Conservation (phyloP, 1,140 invertebrate species). For the Apis florea region DNA sequence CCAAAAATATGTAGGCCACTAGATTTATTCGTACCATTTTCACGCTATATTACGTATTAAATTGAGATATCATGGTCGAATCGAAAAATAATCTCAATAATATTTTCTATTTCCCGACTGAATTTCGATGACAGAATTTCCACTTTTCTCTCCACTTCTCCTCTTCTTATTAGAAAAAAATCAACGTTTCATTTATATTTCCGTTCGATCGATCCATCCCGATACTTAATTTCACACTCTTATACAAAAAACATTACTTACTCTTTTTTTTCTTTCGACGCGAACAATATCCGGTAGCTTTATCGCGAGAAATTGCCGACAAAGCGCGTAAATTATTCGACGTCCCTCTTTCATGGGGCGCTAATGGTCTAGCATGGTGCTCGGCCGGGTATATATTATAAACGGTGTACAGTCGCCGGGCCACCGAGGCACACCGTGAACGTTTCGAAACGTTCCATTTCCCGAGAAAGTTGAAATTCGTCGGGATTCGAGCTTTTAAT, state of each 20-base stretch:
- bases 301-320: neutral
- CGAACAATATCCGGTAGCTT: neutral
- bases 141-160: no score
- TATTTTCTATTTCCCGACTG: no score
- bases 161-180: no score
- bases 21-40: no score
- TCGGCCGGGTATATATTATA: conserved; percentile 6
- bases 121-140: no score
- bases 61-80: no score
- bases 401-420: conserved; percentile 38
- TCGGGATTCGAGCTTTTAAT: conserved; percentile 25
- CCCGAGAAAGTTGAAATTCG: conserved; percentile 8
- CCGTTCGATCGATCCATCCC: no score
- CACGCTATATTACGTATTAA: no score
- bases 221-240: no score
- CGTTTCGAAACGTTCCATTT: conserved; percentile 25
- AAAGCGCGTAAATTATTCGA: conserved; percentile 45
- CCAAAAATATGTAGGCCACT: no score
- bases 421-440: conserved; percentile 32
- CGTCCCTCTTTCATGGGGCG: conserved; percentile 26
- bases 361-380: conserved; percentile 31
- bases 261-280: neutral
- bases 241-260: neutral
- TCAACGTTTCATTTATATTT: no score
- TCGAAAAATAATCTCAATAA: no score